Evolutionary conservation across 2,113 vertebrate genomes (phyloP), one percentile per base, ranked within the genome.

Genomic region (Lagopus leucura): DNA sequence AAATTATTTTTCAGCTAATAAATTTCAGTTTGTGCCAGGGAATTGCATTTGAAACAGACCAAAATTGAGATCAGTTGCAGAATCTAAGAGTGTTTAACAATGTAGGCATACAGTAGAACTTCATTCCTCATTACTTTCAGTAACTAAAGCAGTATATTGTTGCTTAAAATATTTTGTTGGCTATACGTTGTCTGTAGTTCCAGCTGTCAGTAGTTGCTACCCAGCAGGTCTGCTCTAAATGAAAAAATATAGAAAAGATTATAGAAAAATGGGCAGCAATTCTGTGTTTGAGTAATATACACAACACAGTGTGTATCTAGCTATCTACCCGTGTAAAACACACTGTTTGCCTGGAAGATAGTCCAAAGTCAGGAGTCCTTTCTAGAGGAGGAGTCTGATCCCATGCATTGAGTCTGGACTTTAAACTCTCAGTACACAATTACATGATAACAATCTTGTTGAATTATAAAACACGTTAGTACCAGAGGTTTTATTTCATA

Each of bases 381-480:
- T 84, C 54, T 85, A 55, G 79, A 93, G 74, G 89, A 89, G 82
- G 48, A 88, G 38, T 47, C 87, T 95, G 63, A 61, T 93, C 19
- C 66, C 71, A 65, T 92, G 72, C 90, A 93, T 84, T 65, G 69
- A 78, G 36, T 85, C 47, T 93, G 95, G 94, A 97, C 97, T 97
- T 97, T 97, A 92, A 92, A 94, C 96, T 45, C 67, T 93, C 64
- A 78, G 94, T 83, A 96, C 93, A 95, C 90, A 97, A 73, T 86
- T 72, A 58, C 0, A 2, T 81, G 96, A 96, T 96, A 97, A 91
- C 88, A 91, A 91, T 96, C 96, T 96, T 85, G 90, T 87, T 86
- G 84, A 96, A 96, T 89, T 97, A 92, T 96, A 95, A 94, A 96
- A 94, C 94, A 86, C 74, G 45, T 96, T 97, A 82, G 83, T 85